Percentiles rank a stretch among this genome's conserved stretches.
These are phyloP conservation scores for Oreamnos americanus DNA, from an alignment of 2,113 vertebrate genomes.

Conservation along the genomic window DNA sequence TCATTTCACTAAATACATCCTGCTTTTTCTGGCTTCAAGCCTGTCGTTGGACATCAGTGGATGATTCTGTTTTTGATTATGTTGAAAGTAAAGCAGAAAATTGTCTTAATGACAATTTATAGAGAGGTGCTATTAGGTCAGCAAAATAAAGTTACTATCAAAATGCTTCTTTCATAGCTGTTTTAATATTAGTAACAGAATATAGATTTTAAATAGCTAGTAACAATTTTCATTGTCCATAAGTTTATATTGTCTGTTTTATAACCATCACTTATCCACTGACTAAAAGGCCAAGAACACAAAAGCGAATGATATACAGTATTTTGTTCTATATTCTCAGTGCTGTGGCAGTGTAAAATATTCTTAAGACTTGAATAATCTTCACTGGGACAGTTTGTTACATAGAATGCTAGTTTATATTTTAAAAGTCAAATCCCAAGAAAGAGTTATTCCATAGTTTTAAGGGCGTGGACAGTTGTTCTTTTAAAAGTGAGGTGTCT, in stretches of 20 bases:
- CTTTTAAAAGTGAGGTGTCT: neutral
- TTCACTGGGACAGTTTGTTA: neutral
- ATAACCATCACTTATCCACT: neutral
- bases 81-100: neutral
- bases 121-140: neutral
- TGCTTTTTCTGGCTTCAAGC: neutral
- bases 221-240: neutral
- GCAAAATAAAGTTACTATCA: neutral
- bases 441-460: neutral
- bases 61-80: neutral
- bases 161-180: neutral
- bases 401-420: neutral
- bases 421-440: neutral
- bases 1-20: neutral
- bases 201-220: neutral
- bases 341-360: neutral
- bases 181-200: neutral
- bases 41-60: neutral
- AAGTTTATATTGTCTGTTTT: neutral
- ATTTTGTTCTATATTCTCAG: neutral
- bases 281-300: neutral
- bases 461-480: neutral
- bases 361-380: neutral
- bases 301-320: neutral
- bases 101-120: neutral